These are phyloP conservation scores for Carcinoscorpius rotundicauda DNA, from an alignment of 1,140 invertebrate species.

Conservation along the genomic window DNA sequence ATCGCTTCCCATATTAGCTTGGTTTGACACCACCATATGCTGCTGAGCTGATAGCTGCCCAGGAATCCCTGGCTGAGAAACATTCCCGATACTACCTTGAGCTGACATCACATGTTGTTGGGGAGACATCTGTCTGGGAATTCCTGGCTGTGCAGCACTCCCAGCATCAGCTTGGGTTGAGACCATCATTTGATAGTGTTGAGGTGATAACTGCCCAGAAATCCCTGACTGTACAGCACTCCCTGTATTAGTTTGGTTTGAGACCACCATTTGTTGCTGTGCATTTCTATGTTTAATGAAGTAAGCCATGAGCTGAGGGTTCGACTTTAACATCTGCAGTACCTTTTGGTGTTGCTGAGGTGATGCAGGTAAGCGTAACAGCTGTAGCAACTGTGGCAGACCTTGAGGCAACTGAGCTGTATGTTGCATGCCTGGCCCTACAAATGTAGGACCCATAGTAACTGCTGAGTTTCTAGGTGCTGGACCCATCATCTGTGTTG, in stretches of 20 bases:
- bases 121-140: slow-evolving; percentile 26
- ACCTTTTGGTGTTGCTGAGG: slow-evolving; percentile 88
- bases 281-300: slow-evolving; percentile 83
- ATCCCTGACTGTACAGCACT: slow-evolving; percentile 15
- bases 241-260: slow-evolving; percentile 13
- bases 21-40: too few relatives aligned
- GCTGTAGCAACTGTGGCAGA: slow-evolving; percentile 76
- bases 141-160: slow-evolving; percentile 17
- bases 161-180: slow-evolving; percentile 39
- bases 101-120: slow-evolving; percentile 18
- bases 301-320: slow-evolving; percentile 91
- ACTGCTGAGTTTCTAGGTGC: not conserved
- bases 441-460: slow-evolving; percentile 16
- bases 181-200: slow-evolving; percentile 31
- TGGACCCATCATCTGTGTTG: slow-evolving; percentile 14
- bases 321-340: slow-evolving; percentile 79
- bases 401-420: slow-evolving; percentile 41
- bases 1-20: too few relatives aligned
- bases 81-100: not conserved
- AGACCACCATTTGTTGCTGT: slow-evolving; percentile 25
- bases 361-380: slow-evolving; percentile 72
- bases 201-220: slow-evolving; percentile 9
- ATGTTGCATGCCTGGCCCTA: slow-evolving; percentile 21
- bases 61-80: too few relatives aligned
- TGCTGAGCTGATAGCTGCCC: too few relatives aligned